phyloP scores from a whole-genome alignment of 2,888 invertebrate species.

The Microctonus aethiopoides region DNA sequence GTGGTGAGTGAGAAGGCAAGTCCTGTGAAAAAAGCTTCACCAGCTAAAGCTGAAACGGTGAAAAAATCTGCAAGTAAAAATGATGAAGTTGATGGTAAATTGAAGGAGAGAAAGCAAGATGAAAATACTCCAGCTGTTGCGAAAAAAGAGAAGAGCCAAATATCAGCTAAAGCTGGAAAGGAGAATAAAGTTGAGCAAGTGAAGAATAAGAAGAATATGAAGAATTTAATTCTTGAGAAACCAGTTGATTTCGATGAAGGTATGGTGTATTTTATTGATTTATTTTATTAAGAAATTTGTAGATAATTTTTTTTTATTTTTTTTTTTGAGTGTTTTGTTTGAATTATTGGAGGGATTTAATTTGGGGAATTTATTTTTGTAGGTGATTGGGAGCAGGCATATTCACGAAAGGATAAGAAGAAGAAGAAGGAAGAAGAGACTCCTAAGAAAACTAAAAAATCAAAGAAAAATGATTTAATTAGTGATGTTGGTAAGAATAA shows the following conservation, averaged over 20 bases:
- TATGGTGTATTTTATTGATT: too few species aligned
- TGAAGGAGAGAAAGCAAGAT: slow-evolving; percentile 66
- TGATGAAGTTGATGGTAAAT: slow-evolving; percentile 67
- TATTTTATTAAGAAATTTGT: slow-evolving; percentile 3
- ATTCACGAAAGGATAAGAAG: slow-evolving; percentile 78
- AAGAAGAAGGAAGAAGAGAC: slow-evolving; percentile 74
- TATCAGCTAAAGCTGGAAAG: slow-evolving; percentile 57
- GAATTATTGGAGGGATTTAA: too few species aligned
- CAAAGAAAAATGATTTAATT: slow-evolving; percentile 69
- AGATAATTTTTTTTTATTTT: background rate
- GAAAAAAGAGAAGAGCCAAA: slow-evolving; percentile 60
- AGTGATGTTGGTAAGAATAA: slow-evolving; percentile 67
- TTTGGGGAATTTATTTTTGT: slow-evolving; percentile 34
- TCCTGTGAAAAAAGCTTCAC: slow-evolving; percentile 70
- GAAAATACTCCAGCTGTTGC: slow-evolving; percentile 68
- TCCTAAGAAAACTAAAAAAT: slow-evolving; percentile 67
- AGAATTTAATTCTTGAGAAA: slow-evolving; percentile 73
- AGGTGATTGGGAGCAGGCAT: slow-evolving; percentile 79
- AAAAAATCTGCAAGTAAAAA: slow-evolving; percentile 70
- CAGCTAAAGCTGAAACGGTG: slow-evolving; percentile 60
- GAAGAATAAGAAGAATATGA: slow-evolving; percentile 74
- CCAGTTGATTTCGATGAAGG: slow-evolving; percentile 81
- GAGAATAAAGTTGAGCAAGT: slow-evolving; percentile 70
- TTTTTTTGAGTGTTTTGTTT: background rate
- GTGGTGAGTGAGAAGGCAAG: slow-evolving; percentile 71